These are phyloP conservation scores for Belonocnema kinseyi DNA, from an alignment of 1,140 invertebrate genomes.

Conservation along the genomic window DNA sequence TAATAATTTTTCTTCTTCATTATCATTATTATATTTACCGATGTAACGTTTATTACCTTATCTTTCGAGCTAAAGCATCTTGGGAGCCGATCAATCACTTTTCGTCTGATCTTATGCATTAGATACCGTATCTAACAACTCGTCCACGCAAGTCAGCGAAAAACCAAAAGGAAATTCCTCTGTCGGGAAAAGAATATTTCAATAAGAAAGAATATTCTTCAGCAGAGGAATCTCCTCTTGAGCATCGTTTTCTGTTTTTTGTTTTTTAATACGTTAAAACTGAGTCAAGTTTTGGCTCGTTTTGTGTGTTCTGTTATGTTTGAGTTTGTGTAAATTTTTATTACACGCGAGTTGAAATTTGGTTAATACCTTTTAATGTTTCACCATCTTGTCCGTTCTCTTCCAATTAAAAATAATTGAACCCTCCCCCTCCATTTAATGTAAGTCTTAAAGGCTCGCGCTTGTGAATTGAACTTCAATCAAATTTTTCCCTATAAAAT, in stretches of 20 bases:
- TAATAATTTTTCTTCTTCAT: constrained; percentile 66
- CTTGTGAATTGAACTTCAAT: neutral
- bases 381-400: neutral
- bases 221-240: no score
- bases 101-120: constrained; percentile 16
- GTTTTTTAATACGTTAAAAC: no score
- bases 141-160: neutral
- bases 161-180: neutral
- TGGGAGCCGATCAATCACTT: constrained; percentile 53
- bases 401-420: neutral
- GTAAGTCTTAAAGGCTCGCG: neutral
- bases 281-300: no score
- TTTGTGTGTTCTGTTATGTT: no score
- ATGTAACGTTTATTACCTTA: constrained; percentile 69
- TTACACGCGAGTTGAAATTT: neutral
- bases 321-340: neutral
- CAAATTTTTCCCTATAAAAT: neutral
- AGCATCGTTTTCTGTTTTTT: no score
- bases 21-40: constrained; percentile 66
- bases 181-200: neutral
- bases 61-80: constrained; percentile 63
- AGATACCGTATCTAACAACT: constrained; percentile 19
- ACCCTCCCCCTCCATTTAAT: neutral
- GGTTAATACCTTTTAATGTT: neutral
- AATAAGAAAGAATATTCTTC: neutral